phyloP scores from a whole-genome alignment of 2,888 invertebrate species.

The Polymixis lichenea region DNA sequence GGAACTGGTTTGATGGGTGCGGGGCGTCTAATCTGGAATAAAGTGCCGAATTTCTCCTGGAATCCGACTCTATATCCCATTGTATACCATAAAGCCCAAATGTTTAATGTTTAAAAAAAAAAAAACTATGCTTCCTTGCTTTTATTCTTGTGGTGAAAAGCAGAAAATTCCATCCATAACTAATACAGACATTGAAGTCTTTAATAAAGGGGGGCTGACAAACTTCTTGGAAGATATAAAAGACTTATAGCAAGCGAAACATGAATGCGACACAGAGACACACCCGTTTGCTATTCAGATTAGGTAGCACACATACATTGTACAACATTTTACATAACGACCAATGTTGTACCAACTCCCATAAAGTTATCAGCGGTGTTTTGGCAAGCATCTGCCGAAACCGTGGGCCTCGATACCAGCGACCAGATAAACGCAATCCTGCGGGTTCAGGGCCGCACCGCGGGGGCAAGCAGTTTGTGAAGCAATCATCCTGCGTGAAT shows the following conservation, averaged over 20 bases:
- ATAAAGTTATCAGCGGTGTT: constrained; percentile 80
- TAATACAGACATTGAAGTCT: neutral
- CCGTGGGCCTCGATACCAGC: constrained; percentile 77
- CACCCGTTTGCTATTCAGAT: constrained; percentile 53
- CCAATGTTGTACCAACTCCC: constrained; percentile 56
- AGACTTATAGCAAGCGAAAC: constrained; percentile 17
- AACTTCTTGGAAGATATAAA: constrained; percentile 21
- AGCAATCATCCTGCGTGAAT: constrained; percentile 76
- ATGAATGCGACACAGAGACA: constrained; percentile 19
- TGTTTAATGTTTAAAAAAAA: constrained; percentile 15
- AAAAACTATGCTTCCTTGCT: constrained; percentile 9
- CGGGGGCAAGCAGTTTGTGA: constrained; percentile 74
- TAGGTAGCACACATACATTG: constrained; percentile 60
- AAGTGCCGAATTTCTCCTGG: constrained; percentile 76
- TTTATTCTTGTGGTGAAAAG: neutral
- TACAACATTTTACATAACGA: constrained; percentile 44
- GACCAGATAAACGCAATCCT: constrained; percentile 81
- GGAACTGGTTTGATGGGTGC: constrained; percentile 84
- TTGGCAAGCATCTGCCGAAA: constrained; percentile 87
- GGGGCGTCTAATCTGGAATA: constrained; percentile 79
- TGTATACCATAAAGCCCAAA: constrained; percentile 12
- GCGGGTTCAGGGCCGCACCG: constrained; percentile 82
- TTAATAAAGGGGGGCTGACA: constrained; percentile 1
- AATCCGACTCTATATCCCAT: constrained; percentile 60
- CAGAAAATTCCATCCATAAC: neutral